A percentile compares a stretch with the other conserved stretches of the same genome.
These are phyloP conservation scores for Anarrhichthys ocellatus DNA, from an alignment of 2,113 vertebrate species.

Conservation along the genomic window DNA sequence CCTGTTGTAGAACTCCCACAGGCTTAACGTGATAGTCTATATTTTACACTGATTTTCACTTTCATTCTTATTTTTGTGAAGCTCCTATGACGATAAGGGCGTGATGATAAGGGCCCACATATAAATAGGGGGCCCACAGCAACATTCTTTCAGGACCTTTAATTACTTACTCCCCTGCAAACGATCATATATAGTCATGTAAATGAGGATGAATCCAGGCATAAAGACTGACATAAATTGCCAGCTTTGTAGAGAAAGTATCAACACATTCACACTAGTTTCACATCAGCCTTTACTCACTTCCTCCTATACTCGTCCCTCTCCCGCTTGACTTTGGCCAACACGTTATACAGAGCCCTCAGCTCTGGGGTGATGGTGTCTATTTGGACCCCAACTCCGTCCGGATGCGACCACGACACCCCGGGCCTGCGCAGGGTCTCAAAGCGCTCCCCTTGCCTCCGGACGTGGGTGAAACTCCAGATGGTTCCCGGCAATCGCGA, in stretches of 20 bases:
- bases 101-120: background rate
- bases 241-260: background rate
- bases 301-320: constrained; percentile 85
- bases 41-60: background rate
- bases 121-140: background rate
- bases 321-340: constrained; percentile 89
- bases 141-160: background rate
- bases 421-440: constrained; percentile 88
- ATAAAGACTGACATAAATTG: background rate
- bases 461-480: constrained; percentile 91
- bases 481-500: constrained; percentile 89
- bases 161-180: background rate
- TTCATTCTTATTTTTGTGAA: background rate
- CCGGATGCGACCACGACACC: constrained; percentile 86
- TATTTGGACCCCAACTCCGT: constrained; percentile 88
- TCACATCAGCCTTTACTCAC: constrained; percentile 70
- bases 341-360: constrained; percentile 87
- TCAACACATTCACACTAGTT: background rate
- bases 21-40: background rate
- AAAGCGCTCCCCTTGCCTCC: constrained; percentile 86
- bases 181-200: no score
- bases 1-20: background rate
- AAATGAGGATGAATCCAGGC: background rate
- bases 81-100: background rate
- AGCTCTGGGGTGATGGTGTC: constrained; percentile 89